Evolutionary conservation across 2,888 invertebrate genomes (phyloP).

Genomic region (Epistrophe grossulariae): DNA sequence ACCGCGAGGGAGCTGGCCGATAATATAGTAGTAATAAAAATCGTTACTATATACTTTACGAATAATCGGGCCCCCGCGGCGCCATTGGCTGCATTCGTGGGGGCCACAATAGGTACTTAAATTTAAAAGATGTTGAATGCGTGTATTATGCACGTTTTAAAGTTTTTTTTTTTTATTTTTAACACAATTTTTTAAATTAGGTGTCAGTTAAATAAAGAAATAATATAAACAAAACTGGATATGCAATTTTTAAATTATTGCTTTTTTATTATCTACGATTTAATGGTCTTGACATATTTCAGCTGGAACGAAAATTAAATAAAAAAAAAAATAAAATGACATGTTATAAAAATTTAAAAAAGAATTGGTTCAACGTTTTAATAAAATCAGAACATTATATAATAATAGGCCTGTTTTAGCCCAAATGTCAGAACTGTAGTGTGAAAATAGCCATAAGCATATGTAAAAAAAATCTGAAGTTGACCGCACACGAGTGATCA

Average conservation of each 20-base stretch:
- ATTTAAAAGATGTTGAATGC: not conserved
- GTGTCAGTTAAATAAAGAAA: not conserved
- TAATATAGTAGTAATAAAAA: slow-evolving; percentile 80
- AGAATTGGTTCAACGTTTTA: too few relatives aligned
- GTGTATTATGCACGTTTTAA: too few relatives aligned
- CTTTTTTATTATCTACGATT: too few relatives aligned
- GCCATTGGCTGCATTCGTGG: slow-evolving; percentile 83
- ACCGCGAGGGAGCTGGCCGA: slow-evolving; percentile 83
- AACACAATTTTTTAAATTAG: not conserved
- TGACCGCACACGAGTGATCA: too few relatives aligned
- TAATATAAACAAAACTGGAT: too few relatives aligned
- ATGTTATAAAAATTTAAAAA: too few relatives aligned
- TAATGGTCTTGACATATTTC: not conserved
- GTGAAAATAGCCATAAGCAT: too few relatives aligned
- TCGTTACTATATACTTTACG: slow-evolving; percentile 79
- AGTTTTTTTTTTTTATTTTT: not conserved
- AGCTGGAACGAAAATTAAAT: not conserved
- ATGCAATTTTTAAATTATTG: too few relatives aligned
- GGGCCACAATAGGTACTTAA: slow-evolving; percentile 83
- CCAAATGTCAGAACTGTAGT: too few relatives aligned
- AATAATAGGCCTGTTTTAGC: too few relatives aligned
- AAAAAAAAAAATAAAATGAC: not conserved
- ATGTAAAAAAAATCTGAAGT: too few relatives aligned
- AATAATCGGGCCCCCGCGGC: slow-evolving; percentile 83
- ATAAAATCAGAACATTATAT: too few relatives aligned